Evolutionary conservation across 2,113 vertebrate genomes (phyloP), one percentile per base, ranked within the genome.

Genomic region (Syngnathus floridae): DNA sequence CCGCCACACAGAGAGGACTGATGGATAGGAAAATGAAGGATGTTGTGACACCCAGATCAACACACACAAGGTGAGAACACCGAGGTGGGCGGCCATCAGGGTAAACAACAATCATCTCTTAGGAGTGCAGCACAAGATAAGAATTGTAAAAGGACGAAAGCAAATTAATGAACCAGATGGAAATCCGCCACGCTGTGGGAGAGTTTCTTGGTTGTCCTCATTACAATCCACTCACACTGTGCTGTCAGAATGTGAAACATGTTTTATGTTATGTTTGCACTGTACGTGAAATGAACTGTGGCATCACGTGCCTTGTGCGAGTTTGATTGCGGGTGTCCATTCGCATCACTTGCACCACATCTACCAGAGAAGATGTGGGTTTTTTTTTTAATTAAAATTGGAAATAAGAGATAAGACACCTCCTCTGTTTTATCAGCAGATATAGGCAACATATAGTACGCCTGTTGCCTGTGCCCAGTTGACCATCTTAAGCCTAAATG

Each of bases 11-110:
- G 4, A 31, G 9, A 7, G 22, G 6, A 12, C 22, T 55, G 52
- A 55, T 31, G 52, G 52, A 54, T 31, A 55, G 52, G 5, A 55
- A 55, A 55, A 31, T 31, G 52, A 55, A 55, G 21, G 5, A 55
- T 31, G 22, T 55, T 55, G 12, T 55, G 22, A 55, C 54, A 56
- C 26, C 6, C 14, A 4, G 26, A 31, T 56, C 26, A 56, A 56
- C 26, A 56, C 54, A 36, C 54, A 35, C 54, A 56, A 35, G 54
- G 22, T 58, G 19, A 60, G 37, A 60, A 60, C 22, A 60, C 58
- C 2, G 19, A 22, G 37, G n/a, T 11, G 22, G 58, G 37, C 11
- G 38, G 19, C 58, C 37, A 22, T 60, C 37, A 60, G 11, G 37
- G 22, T 14, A 41, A 13, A 41, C 41, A 40, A 60, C 19, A 41